Base-by-base conservation (phyloP, 2,113 vertebrate species). In the Meriones unguiculatus region DNA sequence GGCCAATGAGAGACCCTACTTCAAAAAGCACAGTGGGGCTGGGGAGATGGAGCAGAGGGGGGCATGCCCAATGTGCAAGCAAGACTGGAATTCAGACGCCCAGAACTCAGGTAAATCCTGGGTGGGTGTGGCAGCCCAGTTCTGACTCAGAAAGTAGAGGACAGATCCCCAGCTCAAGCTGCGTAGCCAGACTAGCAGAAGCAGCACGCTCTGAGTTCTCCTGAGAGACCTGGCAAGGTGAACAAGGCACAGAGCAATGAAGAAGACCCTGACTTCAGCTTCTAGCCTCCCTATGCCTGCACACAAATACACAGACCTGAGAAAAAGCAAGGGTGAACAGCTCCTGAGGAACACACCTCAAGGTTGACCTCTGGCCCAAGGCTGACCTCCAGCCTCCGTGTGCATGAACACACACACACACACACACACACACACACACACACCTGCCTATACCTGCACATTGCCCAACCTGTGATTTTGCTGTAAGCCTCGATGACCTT, bases 81-180 rank as follows among this genome's bases (percentile, higher is more conserved):
- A 50, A 30, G 25, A 15, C 22, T 52, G 41, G 62, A 20, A 32
- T 62, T 59, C 80, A 62, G 57, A 84, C 46, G 38, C 62, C 15
- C 38, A 67, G 41, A 86, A 46, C 38, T 9, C 62, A 32, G 10
- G 41, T 20, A 67, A 50, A 50, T 20, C 8, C 28, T 41, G 35
- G 38, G 62, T 67, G 38, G 41, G 41, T 32, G 41, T 69, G 84
- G 41, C 18, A 12, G 41, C 30, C 64, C 14, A 11, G n/a, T 65
- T 8, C 3, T 85, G 62, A 38, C 8, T 46, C 82, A 67, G 62
- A 86, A 50, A 41, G 62, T 67, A 28, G 28, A 67, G 82, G 30
- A 5, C 2, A 0, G 25, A 20, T 24, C 1, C 64, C 22, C 0
- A 0, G 80, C 11, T 8, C 80, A 62, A 25, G 11, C 80, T 38